phyloP scores from a whole-genome alignment of 2,797 vertebrate species.

The Craterocephalus amniculus region DNA sequence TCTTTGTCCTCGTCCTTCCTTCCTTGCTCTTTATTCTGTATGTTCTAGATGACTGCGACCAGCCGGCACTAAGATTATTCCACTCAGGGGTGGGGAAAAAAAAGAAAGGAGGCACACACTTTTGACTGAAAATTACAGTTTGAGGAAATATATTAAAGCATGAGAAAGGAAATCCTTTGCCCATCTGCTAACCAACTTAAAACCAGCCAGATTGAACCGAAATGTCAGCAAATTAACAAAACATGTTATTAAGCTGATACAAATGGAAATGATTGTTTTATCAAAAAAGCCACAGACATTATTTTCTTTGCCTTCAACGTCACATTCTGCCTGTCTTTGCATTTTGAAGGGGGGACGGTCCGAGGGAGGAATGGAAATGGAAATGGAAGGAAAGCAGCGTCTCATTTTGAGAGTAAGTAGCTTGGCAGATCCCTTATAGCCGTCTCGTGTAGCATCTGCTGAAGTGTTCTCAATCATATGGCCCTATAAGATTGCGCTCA shows the following conservation, averaged over 20 bases:
- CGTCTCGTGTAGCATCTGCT: slow-evolving; percentile 76
- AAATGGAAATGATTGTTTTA: slow-evolving; percentile 73
- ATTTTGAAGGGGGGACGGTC: slow-evolving; percentile 68
- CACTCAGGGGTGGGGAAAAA: slow-evolving; percentile 35
- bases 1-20: slow-evolving; percentile 33
- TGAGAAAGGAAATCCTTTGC: slow-evolving; percentile 78
- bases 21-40: slow-evolving; percentile 51
- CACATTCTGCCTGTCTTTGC: slow-evolving; percentile 53
- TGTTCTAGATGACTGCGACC: slow-evolving; percentile 76
- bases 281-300: slow-evolving; percentile 63
- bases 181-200: slow-evolving; percentile 80
- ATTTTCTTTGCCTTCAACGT: slow-evolving; percentile 64
- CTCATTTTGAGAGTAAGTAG: slow-evolving; percentile 88
- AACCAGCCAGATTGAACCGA: slow-evolving; percentile 58
- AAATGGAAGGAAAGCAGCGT: slow-evolving; percentile 84
- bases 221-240: slow-evolving; percentile 72
- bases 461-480: slow-evolving; percentile 75
- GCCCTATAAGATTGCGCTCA: slow-evolving; percentile 69
- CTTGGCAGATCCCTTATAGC: slow-evolving; percentile 73
- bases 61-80: slow-evolving; percentile 78
- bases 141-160: slow-evolving; percentile 78
- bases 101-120: slow-evolving; percentile 60
- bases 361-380: slow-evolving; percentile 75
- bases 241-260: slow-evolving; percentile 70
- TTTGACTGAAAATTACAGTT: slow-evolving; percentile 77